Conservation (phyloP, 2,888 invertebrate species). For the Laothoe populi region DNA sequence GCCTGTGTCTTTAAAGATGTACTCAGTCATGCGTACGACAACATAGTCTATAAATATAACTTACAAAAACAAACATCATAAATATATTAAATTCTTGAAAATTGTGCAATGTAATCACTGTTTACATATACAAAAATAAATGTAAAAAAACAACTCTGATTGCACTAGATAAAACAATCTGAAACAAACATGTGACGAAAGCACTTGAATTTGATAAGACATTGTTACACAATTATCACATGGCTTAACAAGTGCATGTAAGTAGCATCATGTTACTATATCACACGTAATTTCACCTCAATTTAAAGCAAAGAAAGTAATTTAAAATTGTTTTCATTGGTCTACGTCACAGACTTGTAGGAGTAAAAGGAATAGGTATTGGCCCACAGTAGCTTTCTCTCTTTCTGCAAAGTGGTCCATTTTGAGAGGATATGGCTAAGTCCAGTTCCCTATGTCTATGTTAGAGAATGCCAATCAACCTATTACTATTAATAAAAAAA, state of each 20-base stretch:
- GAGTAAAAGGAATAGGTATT: too few relatives aligned
- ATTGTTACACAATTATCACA: background rate
- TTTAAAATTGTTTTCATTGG: too few relatives aligned
- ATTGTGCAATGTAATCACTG: background rate
- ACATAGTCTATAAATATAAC: too few relatives aligned
- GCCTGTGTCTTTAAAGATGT: too few relatives aligned
- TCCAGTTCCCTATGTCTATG: too few relatives aligned
- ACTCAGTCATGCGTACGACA: too few relatives aligned
- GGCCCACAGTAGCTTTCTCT: too few relatives aligned
- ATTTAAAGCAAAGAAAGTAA: background rate
- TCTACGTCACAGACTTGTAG: too few relatives aligned
- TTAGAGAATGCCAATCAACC: too few relatives aligned
- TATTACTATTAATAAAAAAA: too few relatives aligned
- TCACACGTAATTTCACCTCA: conserved; percentile 4
- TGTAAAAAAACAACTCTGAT: background rate
- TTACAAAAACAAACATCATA: background rate
- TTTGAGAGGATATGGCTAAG: too few relatives aligned
- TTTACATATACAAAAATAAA: background rate
- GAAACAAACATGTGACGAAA: background rate
- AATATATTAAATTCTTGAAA: background rate
- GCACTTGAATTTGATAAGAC: conserved; percentile 2
- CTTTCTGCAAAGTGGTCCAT: too few relatives aligned
- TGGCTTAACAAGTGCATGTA: background rate
- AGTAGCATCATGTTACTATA: conserved; percentile 3
- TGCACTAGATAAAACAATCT: conserved; percentile 4